phyloP scores from a whole-genome alignment of 2,797 vertebrate genomes.

The Manis pentadactyla region DNA sequence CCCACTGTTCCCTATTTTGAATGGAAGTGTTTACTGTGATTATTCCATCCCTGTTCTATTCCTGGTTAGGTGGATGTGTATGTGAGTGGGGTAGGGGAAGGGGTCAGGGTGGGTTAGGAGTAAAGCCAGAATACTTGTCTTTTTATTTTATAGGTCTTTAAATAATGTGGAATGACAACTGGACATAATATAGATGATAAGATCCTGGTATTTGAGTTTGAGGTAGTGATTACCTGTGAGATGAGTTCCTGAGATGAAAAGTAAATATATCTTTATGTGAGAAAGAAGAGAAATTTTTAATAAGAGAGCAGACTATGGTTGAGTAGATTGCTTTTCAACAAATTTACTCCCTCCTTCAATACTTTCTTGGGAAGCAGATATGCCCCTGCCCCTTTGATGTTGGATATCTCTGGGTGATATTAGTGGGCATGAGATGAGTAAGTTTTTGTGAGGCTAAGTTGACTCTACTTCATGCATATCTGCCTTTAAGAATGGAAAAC shows the following conservation, averaged over 20 bases:
- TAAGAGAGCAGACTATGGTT: background rate
- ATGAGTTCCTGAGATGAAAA: background rate
- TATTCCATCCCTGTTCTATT: background rate
- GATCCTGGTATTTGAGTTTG: background rate
- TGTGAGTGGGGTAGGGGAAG: background rate
- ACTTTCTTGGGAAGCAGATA: background rate
- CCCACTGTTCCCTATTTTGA: background rate
- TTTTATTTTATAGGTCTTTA: background rate
- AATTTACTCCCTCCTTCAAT: background rate
- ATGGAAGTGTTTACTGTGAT: background rate
- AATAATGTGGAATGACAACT: background rate
- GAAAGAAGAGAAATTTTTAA: background rate
- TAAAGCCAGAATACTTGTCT: background rate
- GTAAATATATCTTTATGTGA: background rate
- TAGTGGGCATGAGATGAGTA: background rate
- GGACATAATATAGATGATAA: background rate
- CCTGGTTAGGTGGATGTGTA: background rate
- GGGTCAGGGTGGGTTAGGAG: background rate
- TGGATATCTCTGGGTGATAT: background rate
- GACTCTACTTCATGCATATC: background rate
- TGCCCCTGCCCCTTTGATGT: background rate
- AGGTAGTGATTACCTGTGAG: background rate
- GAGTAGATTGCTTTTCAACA: background rate
- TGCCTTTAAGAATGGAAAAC: background rate
- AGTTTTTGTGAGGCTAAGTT: background rate